Evolutionary conservation across 1,140 invertebrate species (phyloP).

Genomic region (Bombyx mori): DNA sequence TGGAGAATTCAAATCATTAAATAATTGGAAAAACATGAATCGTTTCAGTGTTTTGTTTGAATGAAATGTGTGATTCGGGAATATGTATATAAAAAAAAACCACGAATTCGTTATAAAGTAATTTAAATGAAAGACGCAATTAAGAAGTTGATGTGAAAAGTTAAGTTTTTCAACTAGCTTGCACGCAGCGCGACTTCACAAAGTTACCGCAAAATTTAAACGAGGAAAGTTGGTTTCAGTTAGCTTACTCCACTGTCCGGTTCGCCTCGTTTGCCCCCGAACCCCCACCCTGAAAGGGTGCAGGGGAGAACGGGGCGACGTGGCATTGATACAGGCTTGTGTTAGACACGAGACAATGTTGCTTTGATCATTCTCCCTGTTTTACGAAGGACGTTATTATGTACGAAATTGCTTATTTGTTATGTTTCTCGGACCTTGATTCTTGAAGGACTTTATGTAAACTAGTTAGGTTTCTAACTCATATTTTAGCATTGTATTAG

Average conservation of each 20-base stretch:
- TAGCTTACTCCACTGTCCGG: conserved; percentile 47
- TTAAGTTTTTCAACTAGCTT: conserved; percentile 36
- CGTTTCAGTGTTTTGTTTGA: no score
- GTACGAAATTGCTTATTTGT: no score
- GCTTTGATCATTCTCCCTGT: conserved; percentile 25
- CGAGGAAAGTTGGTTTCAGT: conserved; percentile 63
- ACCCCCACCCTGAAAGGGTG: conserved; percentile 9
- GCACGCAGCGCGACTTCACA: conserved; percentile 34
- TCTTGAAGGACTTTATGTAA: no score
- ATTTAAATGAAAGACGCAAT: conserved; percentile 42
- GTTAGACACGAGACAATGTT: conserved; percentile 32
- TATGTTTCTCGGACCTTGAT: no score
- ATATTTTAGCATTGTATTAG: no score
- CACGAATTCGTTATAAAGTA: conserved; percentile 4
- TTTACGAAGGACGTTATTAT: conserved; percentile 24
- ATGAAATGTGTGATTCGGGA: no score
- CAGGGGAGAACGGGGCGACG: conserved; percentile 6
- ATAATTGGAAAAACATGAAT: no score
- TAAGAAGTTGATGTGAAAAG: conserved; percentile 39
- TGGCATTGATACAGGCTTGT: conserved; percentile 47
- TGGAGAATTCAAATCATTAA: no score
- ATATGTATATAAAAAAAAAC: neutral
- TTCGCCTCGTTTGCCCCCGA: conserved; percentile 12
- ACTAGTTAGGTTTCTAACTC: no score
- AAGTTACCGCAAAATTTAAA: conserved; percentile 60